A percentile compares a stretch with the other conserved stretches of the same genome.
These are phyloP conservation scores for Sebastes matsubarae DNA, from an alignment of 2,797 vertebrate species.

Conservation along the genomic window DNA sequence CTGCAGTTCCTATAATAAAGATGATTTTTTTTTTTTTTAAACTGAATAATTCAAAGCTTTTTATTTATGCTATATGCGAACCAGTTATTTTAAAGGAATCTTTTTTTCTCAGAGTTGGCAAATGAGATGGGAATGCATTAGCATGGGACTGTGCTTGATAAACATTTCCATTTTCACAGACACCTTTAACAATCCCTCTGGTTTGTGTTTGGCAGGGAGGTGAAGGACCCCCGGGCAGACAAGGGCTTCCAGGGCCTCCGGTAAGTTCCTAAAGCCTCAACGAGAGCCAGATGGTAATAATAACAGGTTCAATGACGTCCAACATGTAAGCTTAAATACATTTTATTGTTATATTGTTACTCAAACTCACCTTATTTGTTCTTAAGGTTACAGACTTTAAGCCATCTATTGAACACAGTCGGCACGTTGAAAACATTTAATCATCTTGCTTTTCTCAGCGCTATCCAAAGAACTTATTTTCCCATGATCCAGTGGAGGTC, in stretches of 20 bases:
- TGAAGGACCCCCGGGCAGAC: constrained; percentile 89
- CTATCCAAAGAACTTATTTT: neutral
- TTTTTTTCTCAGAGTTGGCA: neutral
- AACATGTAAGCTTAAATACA: neutral
- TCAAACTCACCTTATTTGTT: neutral
- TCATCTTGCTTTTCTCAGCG: neutral
- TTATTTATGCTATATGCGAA: neutral
- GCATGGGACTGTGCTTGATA: neutral
- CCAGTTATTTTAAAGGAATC: neutral
- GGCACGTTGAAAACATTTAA: neutral
- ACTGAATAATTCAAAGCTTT: neutral
- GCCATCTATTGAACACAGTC: neutral
- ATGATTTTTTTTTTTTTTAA: neutral
- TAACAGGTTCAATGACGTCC: neutral
- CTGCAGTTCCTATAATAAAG: neutral
- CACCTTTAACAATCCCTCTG: constrained; percentile 44
- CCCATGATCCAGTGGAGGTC: neutral
- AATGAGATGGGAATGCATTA: constrained; percentile 16
- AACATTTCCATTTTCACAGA: constrained; percentile 32
- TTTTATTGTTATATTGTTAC: neutral
- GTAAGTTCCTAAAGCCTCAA: constrained; percentile 83
- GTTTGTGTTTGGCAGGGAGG: constrained; percentile 86
- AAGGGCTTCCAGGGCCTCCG: constrained; percentile 93
- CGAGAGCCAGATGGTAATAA: constrained; percentile 20
- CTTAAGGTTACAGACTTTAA: neutral